Conservation (phyloP, 2,797 vertebrate genomes). For the Pipistrellus nathusii region DNA sequence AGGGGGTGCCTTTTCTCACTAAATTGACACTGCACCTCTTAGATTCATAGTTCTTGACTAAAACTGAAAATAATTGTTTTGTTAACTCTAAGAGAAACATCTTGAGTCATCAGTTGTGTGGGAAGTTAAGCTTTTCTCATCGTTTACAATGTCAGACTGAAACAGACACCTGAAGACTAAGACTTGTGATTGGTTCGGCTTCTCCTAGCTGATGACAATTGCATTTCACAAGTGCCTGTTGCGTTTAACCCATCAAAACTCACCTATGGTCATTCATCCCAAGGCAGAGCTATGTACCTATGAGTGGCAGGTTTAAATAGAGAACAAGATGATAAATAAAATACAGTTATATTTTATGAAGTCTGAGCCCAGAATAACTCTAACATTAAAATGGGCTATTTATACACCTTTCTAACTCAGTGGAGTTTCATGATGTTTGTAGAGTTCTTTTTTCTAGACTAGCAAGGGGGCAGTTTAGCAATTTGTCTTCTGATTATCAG, state of each 20-base stretch:
- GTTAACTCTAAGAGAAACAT: constrained; percentile 39
- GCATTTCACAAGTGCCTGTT: neutral
- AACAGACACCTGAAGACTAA: constrained; percentile 19
- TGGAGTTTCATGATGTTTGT: neutral
- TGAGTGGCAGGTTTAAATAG: neutral
- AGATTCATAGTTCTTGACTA: constrained; percentile 66
- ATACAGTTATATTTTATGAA: neutral
- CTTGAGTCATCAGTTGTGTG: neutral
- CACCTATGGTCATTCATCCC: neutral
- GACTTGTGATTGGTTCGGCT: neutral
- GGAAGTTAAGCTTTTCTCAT: constrained; percentile 23
- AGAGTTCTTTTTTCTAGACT: neutral
- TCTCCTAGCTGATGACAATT: neutral
- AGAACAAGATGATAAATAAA: neutral
- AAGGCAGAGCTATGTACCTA: neutral
- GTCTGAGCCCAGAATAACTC: neutral
- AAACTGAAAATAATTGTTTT: constrained; percentile 61
- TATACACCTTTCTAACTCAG: neutral
- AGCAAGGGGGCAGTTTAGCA: neutral
- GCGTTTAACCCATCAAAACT: neutral
- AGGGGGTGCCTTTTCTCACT: constrained; percentile 59
- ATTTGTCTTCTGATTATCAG: neutral
- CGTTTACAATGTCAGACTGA: constrained; percentile 3
- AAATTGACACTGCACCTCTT: constrained; percentile 68
- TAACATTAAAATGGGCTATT: neutral